Base-by-base conservation (phyloP, 2,888 invertebrate genomes). In the Phragmatobia fuliginosa region DNA sequence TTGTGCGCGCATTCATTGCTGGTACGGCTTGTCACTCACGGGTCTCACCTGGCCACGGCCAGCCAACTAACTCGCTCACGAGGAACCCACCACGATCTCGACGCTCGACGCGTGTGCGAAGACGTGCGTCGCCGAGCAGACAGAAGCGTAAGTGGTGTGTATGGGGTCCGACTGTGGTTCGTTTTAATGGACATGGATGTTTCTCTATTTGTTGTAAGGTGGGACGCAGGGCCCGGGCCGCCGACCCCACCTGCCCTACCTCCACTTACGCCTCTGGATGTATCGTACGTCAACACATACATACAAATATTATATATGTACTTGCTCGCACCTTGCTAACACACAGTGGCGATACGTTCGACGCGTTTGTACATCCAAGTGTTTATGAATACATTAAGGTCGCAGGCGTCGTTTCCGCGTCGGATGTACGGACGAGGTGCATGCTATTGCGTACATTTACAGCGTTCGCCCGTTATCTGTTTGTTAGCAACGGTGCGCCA, bases 231-330 rank as follows among this genome's bases (percentile, higher is more conserved):
- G 94, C 88, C 94, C 95, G 89, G 94, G 95, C 90, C 93, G 95
- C 80, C 90, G 95, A 89, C 95, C 95, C 92, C 95, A 95, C 92
- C 94, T 95, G 95, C 95, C 95, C 88, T 95, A 94, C 89, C 95
- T 95, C 92, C 95, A 95, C 94, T 95, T 95, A 92, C 95, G 95
- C 92, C 94, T 95, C 93, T 95, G 95, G 95, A 95, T 95, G 95
- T 95, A 95, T 94, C 95, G 95, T 95, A 95, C 92, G 95, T 95
- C 88, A 87, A 86, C 85, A 87, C 76, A 73, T 78, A 80, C 78
- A 85, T 84, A 85, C 81, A 84, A 85, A 79, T 77, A 81, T 78
- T 80, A 77, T 80, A 72, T 80, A 68, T 77, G 77, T 77, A 52
- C 7, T 28, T 28, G 28, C 72, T 78, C 74, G 82, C 83, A 83